These are phyloP conservation scores for Nothura maculosa DNA, from an alignment of 2,797 vertebrate species.

Conservation along the genomic window DNA sequence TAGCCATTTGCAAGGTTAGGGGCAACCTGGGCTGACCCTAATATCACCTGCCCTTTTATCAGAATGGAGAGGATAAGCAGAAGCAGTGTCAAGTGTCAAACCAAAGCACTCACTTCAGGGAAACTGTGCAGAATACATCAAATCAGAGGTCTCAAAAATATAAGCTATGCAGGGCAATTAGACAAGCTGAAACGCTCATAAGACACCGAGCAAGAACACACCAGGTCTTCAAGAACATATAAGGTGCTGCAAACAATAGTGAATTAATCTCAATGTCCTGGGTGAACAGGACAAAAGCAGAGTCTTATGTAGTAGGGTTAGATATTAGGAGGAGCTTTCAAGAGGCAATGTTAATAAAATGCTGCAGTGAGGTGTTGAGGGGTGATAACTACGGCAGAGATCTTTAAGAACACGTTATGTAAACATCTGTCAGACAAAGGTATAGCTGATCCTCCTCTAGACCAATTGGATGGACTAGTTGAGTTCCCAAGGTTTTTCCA, in stretches of 20 bases:
- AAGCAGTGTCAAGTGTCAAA: background rate
- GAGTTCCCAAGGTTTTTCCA: constrained; percentile 31
- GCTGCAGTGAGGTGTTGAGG: background rate
- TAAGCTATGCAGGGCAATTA: background rate
- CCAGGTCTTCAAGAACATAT: background rate
- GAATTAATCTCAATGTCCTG: background rate
- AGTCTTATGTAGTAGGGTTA: constrained; percentile 6
- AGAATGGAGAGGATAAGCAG: background rate
- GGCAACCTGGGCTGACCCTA: background rate
- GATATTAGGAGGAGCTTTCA: background rate
- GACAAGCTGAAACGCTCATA: fast-evolving
- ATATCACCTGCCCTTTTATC: background rate
- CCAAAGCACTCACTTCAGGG: background rate
- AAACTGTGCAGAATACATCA: background rate
- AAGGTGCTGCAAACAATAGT: background rate
- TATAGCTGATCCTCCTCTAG: background rate
- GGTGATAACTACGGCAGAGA: constrained; percentile 4
- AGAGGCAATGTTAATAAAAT: background rate
- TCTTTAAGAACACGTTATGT: constrained; percentile 37
- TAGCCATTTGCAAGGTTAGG: background rate
- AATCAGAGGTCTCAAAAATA: background rate
- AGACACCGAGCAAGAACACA: fast-evolving
- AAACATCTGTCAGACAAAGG: constrained; percentile 64
- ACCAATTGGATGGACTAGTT: background rate
- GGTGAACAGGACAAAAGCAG: background rate